These are phyloP conservation scores for Turnix velox DNA, from an alignment of 2,113 vertebrate genomes.

Conservation along the genomic window DNA sequence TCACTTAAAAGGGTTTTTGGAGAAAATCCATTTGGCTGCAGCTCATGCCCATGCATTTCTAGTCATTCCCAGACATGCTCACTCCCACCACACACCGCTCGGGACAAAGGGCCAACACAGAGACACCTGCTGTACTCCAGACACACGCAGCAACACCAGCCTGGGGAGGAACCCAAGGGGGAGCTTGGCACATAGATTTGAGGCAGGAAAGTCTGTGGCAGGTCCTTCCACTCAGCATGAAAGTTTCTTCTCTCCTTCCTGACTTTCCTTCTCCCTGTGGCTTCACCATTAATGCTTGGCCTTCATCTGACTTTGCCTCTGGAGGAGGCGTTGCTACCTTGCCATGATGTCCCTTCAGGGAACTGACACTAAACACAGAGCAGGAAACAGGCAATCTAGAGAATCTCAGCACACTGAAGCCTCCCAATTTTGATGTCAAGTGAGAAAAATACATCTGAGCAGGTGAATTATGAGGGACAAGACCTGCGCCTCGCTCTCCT, in stretches of 20 bases:
- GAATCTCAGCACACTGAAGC: no score
- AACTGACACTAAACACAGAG: accelerated
- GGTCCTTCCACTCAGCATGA: background rate
- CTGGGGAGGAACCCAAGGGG: constrained; percentile 63
- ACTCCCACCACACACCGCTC: constrained; percentile 65
- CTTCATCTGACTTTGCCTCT: background rate
- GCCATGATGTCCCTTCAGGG: accelerated
- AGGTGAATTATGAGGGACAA: background rate
- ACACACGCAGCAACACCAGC: constrained; percentile 78
- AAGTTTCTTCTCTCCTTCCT: background rate
- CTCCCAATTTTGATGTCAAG: accelerated
- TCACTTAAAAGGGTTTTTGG: constrained; percentile 67
- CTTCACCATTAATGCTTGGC: background rate
- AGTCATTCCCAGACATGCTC: constrained; percentile 76
- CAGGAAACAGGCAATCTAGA: accelerated
- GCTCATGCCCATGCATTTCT: constrained; percentile 81
- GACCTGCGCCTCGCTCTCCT: background rate
- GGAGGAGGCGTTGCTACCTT: background rate
- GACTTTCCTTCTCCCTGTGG: accelerated
- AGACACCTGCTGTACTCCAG: constrained; percentile 72
- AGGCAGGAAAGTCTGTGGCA: constrained; percentile 32
- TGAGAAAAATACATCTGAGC: background rate
- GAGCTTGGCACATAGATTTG: background rate
- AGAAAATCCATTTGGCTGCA: constrained; percentile 75
- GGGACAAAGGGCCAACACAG: constrained; percentile 76